Evolutionary conservation across 2,797 vertebrate species (phyloP).

Genomic region (Parauchenoglanis ngamensis): DNA sequence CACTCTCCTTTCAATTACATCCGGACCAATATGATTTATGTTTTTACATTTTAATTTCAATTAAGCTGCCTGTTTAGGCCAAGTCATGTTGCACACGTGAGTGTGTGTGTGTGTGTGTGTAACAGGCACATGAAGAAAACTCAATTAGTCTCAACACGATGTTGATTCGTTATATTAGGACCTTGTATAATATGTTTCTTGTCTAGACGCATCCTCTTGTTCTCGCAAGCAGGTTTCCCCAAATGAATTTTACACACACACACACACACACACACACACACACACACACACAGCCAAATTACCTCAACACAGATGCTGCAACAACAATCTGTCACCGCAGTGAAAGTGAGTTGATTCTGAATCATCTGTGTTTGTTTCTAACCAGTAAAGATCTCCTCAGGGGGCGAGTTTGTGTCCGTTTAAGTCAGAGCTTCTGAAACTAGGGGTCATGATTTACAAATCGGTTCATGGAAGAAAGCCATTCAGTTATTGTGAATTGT

Average conservation of each 20-base stretch:
- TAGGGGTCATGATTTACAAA: no score
- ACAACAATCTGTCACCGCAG: background rate
- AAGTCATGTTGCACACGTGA: slow-evolving; percentile 64
- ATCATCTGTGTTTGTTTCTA: background rate
- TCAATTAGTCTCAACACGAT: slow-evolving; percentile 67
- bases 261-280: slow-evolving; percentile 11
- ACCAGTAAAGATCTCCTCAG: no score
- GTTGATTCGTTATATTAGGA: slow-evolving; percentile 56
- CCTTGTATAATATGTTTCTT: slow-evolving; percentile 73
- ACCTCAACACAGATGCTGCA: background rate
- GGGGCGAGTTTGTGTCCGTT: no score
- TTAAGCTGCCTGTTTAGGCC: slow-evolving; percentile 70
- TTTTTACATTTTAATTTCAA: slow-evolving; percentile 79
- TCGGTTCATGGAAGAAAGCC: no score
- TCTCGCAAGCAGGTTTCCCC: slow-evolving; percentile 62
- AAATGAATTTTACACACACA: slow-evolving; percentile 70
- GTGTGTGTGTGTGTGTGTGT: background rate
- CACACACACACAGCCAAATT: slow-evolving; percentile 13
- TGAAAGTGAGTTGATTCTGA: background rate
- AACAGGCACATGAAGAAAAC: slow-evolving; percentile 41
- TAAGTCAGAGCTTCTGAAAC: no score
- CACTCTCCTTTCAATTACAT: slow-evolving; percentile 74
- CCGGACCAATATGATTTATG: slow-evolving; percentile 74
- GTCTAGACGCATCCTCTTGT: slow-evolving; percentile 70
- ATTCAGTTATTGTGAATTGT: no score